A percentile compares a stretch with the other conserved stretches of the same genome.
These are phyloP conservation scores for Turritopsis dohrnii DNA, from an alignment of 30 jellyfish, hydroid and myxozoan species.

Conservation along the genomic window DNA sequence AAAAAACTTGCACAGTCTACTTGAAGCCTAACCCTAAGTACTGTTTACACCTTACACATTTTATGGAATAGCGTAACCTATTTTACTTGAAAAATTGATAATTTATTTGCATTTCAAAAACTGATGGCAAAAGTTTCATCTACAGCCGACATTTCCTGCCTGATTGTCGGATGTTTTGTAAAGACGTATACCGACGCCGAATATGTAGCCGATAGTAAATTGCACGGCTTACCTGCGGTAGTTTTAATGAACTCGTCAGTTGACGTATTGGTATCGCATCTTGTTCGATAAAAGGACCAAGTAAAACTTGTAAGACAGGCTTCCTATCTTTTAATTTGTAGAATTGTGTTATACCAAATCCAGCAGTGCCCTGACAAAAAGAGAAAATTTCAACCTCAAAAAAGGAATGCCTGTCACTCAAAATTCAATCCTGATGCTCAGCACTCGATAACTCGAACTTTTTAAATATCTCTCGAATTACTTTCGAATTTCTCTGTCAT, in stretches of 20 bases:
- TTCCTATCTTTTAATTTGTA: neutral
- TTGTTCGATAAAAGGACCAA: neutral
- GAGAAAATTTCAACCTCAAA: no score
- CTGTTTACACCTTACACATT: neutral
- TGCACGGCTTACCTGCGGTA: conserved; percentile 11
- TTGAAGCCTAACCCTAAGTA: neutral
- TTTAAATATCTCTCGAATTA: neutral
- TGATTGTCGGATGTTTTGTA: neutral
- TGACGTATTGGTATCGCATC: conserved; percentile 9
- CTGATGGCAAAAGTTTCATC: neutral
- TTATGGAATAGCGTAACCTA: neutral
- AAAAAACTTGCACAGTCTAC: neutral
- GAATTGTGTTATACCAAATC: neutral
- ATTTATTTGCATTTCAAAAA: neutral
- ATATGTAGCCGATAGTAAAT: no score
- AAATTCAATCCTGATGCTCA: no score
- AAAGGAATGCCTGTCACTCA: no score
- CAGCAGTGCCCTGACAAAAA: conserved; percentile 12
- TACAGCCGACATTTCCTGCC: neutral
- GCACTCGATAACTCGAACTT: neutral
- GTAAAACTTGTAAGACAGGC: conserved; percentile 13
- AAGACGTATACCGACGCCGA: no score
- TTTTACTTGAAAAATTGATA: neutral
- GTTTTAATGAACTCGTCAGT: neutral
- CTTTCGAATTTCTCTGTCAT: no score